Evolutionary conservation across 1,140 invertebrate species (phyloP).

Genomic region (Diabrotica undecimpunctata): DNA sequence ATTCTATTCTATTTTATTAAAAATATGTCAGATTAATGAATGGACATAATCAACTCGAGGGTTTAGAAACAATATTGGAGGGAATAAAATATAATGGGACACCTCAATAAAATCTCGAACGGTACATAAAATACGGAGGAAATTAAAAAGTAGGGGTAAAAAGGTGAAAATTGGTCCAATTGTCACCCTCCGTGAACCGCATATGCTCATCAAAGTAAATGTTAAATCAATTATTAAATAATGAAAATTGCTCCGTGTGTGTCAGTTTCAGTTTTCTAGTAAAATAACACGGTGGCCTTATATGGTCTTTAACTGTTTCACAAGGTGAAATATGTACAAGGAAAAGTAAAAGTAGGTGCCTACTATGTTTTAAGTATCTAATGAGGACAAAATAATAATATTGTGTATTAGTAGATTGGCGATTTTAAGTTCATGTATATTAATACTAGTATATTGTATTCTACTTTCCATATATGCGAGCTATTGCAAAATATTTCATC

Average conservation of each 20-base stretch:
- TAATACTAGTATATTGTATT: conserved; percentile 8
- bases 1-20: too few species aligned
- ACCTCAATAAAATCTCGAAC: too few species aligned
- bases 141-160: too few species aligned
- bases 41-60: too few species aligned
- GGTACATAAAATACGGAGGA: too few species aligned
- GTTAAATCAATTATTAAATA: conserved; percentile 3
- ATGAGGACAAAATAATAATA: conserved; percentile 18
- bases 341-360: conserved; percentile 32
- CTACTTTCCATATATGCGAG: conserved; percentile 4
- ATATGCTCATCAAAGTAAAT: too few species aligned
- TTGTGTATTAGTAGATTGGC: background rate
- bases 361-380: background rate
- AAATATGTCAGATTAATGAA: too few species aligned
- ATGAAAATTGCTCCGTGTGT: conserved; percentile 8
- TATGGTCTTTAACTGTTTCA: conserved; percentile 18
- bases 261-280: background rate
- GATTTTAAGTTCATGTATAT: background rate
- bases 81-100: too few species aligned
- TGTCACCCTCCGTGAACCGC: too few species aligned
- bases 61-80: too few species aligned
- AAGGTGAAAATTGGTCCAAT: too few species aligned
- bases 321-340: conserved; percentile 30
- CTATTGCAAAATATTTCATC: too few species aligned
- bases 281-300: conserved; percentile 23